Evolutionary conservation across 2,888 invertebrate genomes (phyloP), one percentile per base, ranked within the genome.

Genomic region (Alentia gelatinosa): DNA sequence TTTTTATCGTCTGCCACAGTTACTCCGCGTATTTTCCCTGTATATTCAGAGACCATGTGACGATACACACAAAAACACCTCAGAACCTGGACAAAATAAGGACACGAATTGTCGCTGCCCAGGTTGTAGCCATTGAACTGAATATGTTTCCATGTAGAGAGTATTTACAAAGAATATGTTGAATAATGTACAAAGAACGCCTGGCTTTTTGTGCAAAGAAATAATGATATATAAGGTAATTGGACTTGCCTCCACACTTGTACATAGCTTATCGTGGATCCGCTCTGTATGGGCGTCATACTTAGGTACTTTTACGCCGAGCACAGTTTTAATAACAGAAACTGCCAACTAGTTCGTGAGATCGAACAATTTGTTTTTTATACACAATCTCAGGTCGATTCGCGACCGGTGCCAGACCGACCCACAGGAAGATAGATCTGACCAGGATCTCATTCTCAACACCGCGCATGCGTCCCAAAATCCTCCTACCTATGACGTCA

Each of bases 121-220:
- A n/a, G n/a, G n/a, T n/a, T n/a, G 19, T 19, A 19, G 33, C 68
- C 68, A 30, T 30, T 12, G 12, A 3, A 68, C 30, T 68, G 68
- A 68, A 26, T 4, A 30, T 68, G 68, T 68, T 68, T 68, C 68
- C 68, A 68, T 30, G 19, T 56, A 68, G 68, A 68, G 68, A 30
- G 30, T 68, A 30, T 68, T 30, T 68, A 68, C 33, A 68, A 26
- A 19, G 47, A 68, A 30, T 3, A 68, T 30, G 68, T 68, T 68
- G 68, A 68, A 79, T 35, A 5, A 23, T 79, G 79, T 79, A 35
- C 39, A 79, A 79, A 79, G 79, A 9, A 79, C 39, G 79, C 39
- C 23, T 37, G 79, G 9, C 23, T 79, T 19, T 79, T 9, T 79
- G 79, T 79, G 39, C 79, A 79, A 39, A 79, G 37, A 79, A 79